Evolutionary conservation across 2,113 vertebrate species (phyloP).

Genomic region (Diadophis punctatus): DNA sequence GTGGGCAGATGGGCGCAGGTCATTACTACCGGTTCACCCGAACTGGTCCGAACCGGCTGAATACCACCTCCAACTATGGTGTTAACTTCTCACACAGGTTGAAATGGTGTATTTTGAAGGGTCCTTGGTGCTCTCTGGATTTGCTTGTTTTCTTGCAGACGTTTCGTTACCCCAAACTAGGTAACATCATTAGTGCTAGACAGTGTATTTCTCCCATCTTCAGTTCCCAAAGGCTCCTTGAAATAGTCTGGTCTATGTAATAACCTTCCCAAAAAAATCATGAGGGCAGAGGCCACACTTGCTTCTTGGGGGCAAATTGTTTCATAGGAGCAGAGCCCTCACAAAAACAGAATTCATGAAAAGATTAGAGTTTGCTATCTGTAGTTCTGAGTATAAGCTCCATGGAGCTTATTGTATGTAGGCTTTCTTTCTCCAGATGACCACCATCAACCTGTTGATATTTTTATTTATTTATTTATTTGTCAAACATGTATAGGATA

Average conservation of each 20-base stretch:
- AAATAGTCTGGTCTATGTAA: neutral
- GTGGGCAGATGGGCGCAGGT: no score
- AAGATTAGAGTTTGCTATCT: neutral
- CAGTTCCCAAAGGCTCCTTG: neutral
- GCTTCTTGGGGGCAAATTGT: neutral
- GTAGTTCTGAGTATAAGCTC: neutral
- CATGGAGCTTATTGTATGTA: neutral
- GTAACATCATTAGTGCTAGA: no score
- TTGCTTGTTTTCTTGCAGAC: no score
- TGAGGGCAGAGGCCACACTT: neutral
- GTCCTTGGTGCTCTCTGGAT: no score
- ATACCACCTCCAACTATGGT: neutral
- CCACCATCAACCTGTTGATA: neutral
- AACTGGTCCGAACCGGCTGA: no score
- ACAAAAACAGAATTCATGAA: neutral
- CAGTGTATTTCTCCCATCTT: neutral
- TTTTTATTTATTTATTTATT: no score
- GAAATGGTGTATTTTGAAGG: neutral
- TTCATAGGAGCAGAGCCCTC: neutral
- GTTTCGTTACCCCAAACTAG: no score
- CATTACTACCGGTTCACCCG: no score
- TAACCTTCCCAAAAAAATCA: neutral
- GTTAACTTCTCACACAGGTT: neutral
- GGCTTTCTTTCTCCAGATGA: no score
- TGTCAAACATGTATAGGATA: no score